phyloP scores from a whole-genome alignment of 2,888 invertebrate species.

The Tenthredo livida region DNA sequence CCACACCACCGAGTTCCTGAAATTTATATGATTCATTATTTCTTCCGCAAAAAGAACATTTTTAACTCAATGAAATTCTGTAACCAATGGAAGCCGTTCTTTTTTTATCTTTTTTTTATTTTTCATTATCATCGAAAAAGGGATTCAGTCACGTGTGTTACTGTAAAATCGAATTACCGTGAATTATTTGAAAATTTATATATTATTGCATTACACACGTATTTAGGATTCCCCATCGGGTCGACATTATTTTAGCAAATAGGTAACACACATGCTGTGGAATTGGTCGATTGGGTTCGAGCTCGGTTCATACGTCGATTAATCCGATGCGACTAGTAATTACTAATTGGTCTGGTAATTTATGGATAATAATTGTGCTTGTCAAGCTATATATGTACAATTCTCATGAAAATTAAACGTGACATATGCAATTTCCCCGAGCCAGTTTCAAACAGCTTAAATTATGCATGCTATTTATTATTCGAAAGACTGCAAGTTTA shows the following conservation, averaged over 20 bases:
- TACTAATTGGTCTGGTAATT: conserved; percentile 22
- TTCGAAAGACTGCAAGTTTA: background rate
- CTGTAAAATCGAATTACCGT: background rate
- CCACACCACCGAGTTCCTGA: conserved; percentile 89
- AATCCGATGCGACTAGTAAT: conserved; percentile 20
- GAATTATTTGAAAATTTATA: conserved; percentile 23
- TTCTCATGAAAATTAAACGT: background rate
- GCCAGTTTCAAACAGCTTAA: background rate
- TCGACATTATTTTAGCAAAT: conserved; percentile 30
- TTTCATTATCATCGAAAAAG: background rate
- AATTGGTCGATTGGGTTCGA: conserved; percentile 33
- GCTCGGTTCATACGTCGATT: conserved; percentile 15
- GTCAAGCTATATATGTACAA: background rate
- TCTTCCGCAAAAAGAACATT: background rate
- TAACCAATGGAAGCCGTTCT: no score
- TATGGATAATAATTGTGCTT: background rate
- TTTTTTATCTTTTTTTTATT: no score
- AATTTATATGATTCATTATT: no score
- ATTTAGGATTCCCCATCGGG: conserved; percentile 15
- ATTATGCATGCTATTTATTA: background rate
- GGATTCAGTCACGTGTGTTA: background rate
- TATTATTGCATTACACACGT: conserved; percentile 15
- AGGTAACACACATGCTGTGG: background rate
- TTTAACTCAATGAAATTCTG: background rate
- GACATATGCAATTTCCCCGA: background rate